phyloP scores from a whole-genome alignment of 2,113 vertebrate genomes.

The Chloebia gouldiae region DNA sequence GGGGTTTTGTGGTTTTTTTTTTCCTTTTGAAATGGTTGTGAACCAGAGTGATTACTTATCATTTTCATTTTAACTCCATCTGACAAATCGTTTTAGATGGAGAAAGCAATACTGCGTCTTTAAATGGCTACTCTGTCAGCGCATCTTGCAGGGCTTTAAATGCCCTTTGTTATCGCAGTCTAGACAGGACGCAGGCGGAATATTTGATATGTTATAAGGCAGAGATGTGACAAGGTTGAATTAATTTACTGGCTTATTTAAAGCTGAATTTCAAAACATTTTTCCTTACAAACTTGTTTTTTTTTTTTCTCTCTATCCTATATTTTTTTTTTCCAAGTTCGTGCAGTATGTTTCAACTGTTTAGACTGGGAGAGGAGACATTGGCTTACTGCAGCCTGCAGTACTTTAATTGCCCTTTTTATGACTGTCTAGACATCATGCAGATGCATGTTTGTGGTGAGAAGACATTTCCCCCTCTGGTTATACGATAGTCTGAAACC shows the following conservation, averaged over 20 bases:
- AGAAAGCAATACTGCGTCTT: conserved; percentile 72
- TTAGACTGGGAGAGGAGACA: conserved; percentile 62
- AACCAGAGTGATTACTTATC: conserved; percentile 72
- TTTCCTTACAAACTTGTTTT: conserved; percentile 33
- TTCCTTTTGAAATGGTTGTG: conserved; percentile 37
- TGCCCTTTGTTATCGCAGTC: conserved; percentile 84
- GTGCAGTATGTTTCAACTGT: conserved; percentile 29
- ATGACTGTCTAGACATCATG: conserved; percentile 79
- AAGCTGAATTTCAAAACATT: conserved; percentile 67
- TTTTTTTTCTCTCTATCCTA: not conserved
- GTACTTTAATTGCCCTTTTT: conserved; percentile 78
- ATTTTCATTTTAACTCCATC: conserved; percentile 76
- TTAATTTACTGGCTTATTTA: conserved; percentile 70
- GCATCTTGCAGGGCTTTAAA: conserved; percentile 76
- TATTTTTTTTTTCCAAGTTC: not conserved
- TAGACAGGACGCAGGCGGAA: conserved; percentile 82
- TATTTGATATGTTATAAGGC: conserved; percentile 74
- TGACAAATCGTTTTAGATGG: conserved; percentile 75
- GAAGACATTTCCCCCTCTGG: conserved; percentile 70
- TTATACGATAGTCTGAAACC: conserved; percentile 55
- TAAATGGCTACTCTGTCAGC: conserved; percentile 80
- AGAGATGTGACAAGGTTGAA: conserved; percentile 75
- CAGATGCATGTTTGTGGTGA: conserved; percentile 75
- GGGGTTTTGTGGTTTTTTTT: not conserved
- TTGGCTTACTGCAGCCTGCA: conserved; percentile 62